A percentile compares a stretch with the other conserved stretches of the same genome.
Evolutionary conservation across 2,797 vertebrate species (phyloP).

Genomic region (Trachurus trachurus): DNA sequence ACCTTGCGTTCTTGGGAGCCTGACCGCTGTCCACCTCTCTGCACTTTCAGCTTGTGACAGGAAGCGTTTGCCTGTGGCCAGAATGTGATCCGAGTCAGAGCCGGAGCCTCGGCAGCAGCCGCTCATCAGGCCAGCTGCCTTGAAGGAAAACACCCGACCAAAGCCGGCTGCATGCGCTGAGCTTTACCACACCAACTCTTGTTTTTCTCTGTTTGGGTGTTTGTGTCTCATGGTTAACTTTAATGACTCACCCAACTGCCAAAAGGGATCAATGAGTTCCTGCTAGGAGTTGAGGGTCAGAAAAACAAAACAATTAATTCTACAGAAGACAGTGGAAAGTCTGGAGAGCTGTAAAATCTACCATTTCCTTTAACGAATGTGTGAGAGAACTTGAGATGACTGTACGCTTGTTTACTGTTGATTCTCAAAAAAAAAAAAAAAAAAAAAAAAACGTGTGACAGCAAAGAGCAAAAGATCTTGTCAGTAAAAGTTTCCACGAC

Average conservation of each 20-base stretch:
- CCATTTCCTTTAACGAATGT: not conserved
- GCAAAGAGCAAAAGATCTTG: not conserved
- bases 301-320: slow-evolving; percentile 22
- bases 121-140: slow-evolving; percentile 51
- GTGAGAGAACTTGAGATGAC: not conserved
- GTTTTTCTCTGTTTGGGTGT: slow-evolving; percentile 15
- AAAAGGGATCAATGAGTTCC: slow-evolving; percentile 3
- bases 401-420: not conserved
- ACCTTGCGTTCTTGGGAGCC: slow-evolving; percentile 19
- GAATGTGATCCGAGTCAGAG: slow-evolving; percentile 59
- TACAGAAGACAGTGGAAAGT: slow-evolving; percentile 4
- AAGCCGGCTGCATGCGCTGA: not conserved
- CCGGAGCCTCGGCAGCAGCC: slow-evolving; percentile 19
- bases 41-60: slow-evolving; percentile 48
- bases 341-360: not conserved
- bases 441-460: not conserved
- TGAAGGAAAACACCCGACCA: slow-evolving; percentile 35
- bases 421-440: not conserved
- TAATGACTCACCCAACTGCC: slow-evolving; percentile 11
- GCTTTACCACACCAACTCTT: not conserved
- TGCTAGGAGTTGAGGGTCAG: not conserved
- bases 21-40: slow-evolving; percentile 58
- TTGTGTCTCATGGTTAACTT: slow-evolving; percentile 29
- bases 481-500: not conserved
- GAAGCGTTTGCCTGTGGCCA: slow-evolving; percentile 59